phyloP scores from a whole-genome alignment of 1,140 invertebrate genomes.

The Bilobella aurantiaca region DNA sequence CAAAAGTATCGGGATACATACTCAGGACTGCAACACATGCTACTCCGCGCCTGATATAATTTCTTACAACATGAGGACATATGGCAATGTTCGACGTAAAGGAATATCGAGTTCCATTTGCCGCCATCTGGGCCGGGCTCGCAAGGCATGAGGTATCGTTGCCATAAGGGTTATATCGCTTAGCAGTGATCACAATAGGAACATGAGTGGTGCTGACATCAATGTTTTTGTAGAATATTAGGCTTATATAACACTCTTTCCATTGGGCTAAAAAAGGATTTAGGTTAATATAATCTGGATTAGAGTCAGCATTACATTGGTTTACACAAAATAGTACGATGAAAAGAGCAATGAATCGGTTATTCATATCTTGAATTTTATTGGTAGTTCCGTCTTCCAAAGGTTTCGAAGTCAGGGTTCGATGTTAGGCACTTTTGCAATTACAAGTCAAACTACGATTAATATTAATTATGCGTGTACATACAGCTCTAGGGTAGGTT shows the following conservation, averaged over 20 bases:
- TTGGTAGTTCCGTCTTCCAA: too few species aligned
- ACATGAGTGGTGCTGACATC: background rate
- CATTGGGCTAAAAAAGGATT: too few species aligned
- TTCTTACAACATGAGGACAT: background rate
- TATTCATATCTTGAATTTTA: too few species aligned
- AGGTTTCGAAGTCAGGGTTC: too few species aligned
- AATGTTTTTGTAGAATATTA: background rate
- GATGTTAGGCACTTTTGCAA: too few species aligned
- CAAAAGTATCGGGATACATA: background rate
- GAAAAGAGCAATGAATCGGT: too few species aligned
- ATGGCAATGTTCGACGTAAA: background rate
- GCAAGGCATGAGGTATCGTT: background rate
- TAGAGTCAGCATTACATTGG: too few species aligned
- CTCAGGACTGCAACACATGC: background rate
- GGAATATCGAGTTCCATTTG: background rate
- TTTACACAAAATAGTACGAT: too few species aligned
- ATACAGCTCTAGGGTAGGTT: too few species aligned
- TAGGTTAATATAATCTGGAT: too few species aligned
- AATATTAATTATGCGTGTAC: too few species aligned
- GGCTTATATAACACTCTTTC: background rate
- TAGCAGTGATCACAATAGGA: background rate
- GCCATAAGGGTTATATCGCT: background rate
- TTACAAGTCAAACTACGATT: too few species aligned
- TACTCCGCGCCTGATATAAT: background rate
- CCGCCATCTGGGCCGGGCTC: background rate